A percentile compares a stretch with the other conserved stretches of the same genome.
phyloP scores from a whole-genome alignment of 2,113 vertebrate genomes.

The Cololabis saira region DNA sequence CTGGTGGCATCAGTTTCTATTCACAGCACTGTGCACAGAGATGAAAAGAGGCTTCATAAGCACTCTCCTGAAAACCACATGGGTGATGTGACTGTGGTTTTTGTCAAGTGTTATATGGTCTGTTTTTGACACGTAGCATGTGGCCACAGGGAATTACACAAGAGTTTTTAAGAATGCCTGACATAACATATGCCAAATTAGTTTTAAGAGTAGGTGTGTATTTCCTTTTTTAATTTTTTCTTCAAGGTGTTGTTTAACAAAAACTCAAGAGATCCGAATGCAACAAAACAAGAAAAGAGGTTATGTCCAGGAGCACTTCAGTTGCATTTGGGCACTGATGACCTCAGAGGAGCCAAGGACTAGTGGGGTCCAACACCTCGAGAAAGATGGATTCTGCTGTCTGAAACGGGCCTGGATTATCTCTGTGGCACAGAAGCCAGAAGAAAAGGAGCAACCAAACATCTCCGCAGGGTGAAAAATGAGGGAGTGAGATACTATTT shows the following conservation, averaged over 20 bases:
- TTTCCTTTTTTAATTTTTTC: too few relatives aligned
- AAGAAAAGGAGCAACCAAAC: conserved; percentile 74
- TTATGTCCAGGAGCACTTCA: conserved; percentile 27
- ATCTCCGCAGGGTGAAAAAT: conserved; percentile 82
- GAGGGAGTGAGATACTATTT: conserved; percentile 81
- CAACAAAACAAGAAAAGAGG: neutral
- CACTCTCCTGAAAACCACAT: too few relatives aligned
- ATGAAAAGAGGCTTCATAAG: too few relatives aligned
- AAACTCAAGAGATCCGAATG: neutral
- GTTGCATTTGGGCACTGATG: conserved; percentile 61
- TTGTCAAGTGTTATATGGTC: too few relatives aligned
- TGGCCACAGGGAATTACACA: neutral
- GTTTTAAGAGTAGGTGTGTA: too few relatives aligned
- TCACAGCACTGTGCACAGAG: too few relatives aligned
- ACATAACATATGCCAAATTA: too few relatives aligned
- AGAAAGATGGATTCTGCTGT: conserved; percentile 81
- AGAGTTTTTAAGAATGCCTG: neutral
- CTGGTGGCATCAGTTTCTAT: too few relatives aligned
- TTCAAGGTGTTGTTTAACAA: neutral
- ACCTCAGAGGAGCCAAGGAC: conserved; percentile 82
- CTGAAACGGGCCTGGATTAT: conserved; percentile 80
- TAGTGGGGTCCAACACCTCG: conserved; percentile 68
- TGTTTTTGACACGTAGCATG: neutral
- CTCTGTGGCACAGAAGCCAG: conserved; percentile 77
- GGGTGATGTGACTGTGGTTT: too few relatives aligned